A percentile compares a stretch with the other conserved stretches of the same genome.
These are phyloP conservation scores for Podilymbus podiceps DNA, from an alignment of 2,113 vertebrate species.

Conservation along the genomic window DNA sequence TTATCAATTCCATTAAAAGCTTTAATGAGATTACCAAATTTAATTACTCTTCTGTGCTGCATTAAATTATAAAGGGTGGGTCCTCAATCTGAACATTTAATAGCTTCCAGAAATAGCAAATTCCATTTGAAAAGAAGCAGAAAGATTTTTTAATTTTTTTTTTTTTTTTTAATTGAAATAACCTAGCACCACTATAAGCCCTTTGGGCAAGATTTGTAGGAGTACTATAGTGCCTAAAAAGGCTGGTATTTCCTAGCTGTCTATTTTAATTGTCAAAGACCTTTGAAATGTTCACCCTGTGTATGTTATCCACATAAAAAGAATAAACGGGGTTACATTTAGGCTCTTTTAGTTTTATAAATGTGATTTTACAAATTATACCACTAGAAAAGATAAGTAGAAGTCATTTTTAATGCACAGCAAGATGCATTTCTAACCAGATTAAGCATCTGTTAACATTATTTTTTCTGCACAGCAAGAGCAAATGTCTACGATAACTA, in stretches of 20 bases:
- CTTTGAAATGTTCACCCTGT: neutral
- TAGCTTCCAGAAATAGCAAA: conserved; percentile 47
- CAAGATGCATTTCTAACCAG: conserved; percentile 76
- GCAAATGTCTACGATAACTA: conserved; percentile 41
- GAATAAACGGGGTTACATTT: neutral
- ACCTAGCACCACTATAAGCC: neutral
- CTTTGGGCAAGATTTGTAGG: neutral
- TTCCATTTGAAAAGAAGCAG: conserved; percentile 5
- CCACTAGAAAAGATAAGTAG: conserved; percentile 64
- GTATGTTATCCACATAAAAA: neutral
- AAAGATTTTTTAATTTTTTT: neutral
- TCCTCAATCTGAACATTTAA: conserved; percentile 41
- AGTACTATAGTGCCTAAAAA: neutral
- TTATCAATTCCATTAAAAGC: conserved; percentile 71
- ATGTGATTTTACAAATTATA: conserved; percentile 66
- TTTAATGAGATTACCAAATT: conserved; percentile 71
- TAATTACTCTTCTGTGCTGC: conserved; percentile 61
- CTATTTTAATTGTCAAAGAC: conserved; percentile 7
- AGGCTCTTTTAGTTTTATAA: conserved; percentile 55
- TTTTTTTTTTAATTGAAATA: neutral
- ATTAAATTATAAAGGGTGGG: conserved; percentile 64
- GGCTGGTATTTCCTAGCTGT: neutral
- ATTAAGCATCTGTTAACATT: conserved; percentile 72
- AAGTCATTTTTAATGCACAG: conserved; percentile 77
- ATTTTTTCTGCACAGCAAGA: conserved; percentile 53